A percentile compares a stretch with the other conserved stretches of the same genome.
phyloP scores from a whole-genome alignment of 2,113 vertebrate genomes.

The Synodontis membranacea region DNA sequence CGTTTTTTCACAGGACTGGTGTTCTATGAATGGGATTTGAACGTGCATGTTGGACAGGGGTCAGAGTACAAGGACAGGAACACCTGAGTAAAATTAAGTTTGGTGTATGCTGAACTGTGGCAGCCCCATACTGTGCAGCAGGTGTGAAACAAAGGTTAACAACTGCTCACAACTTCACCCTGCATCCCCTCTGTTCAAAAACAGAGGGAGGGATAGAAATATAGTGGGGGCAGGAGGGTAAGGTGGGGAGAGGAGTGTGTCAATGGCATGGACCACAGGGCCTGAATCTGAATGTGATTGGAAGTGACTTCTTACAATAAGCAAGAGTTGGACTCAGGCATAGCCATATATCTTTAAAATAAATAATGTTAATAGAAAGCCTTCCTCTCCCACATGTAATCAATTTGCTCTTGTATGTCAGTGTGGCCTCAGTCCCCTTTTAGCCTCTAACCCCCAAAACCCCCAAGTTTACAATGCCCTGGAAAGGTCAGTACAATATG shows the following conservation, averaged over 20 bases:
- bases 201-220: conserved; percentile 38
- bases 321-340: conserved; percentile 47
- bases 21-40: conserved; percentile 30
- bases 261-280: conserved; percentile 51
- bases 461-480: conserved; percentile 46
- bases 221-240: conserved; percentile 38
- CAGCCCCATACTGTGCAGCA: conserved; percentile 68
- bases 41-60: conserved; percentile 17
- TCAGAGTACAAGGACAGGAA: conserved; percentile 63
- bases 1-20: background rate
- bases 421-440: conserved; percentile 67
- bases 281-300: conserved; percentile 53
- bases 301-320: conserved; percentile 56
- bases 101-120: conserved; percentile 71
- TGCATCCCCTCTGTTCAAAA: conserved; percentile 43
- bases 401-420: conserved; percentile 73
- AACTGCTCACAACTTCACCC: conserved; percentile 57
- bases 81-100: conserved; percentile 74
- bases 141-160: conserved; percentile 79
- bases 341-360: conserved; percentile 60
- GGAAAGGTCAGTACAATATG: conserved; percentile 33
- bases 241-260: conserved; percentile 46
- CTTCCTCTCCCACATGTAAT: conserved; percentile 70
- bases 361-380: conserved; percentile 56
- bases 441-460: conserved; percentile 64